These are phyloP conservation scores for Naja naja DNA, from an alignment of 2,113 vertebrate genomes.

Conservation along the genomic window DNA sequence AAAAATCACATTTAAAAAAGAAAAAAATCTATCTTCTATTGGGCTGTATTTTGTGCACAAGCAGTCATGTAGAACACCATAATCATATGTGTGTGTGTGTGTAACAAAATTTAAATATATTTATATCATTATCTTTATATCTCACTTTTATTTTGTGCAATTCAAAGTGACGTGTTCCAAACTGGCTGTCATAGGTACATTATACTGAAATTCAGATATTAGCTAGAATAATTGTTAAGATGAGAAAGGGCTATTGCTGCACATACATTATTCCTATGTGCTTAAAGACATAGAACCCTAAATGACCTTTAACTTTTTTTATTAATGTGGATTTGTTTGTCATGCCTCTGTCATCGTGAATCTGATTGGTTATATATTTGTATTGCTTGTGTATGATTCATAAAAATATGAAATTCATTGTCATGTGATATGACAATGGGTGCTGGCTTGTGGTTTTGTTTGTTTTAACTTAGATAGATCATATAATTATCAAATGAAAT, in stretches of 20 bases:
- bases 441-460: background rate
- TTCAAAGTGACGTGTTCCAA: background rate
- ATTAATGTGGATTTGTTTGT: background rate
- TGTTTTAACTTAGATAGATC: background rate
- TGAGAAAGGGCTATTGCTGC: background rate
- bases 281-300: background rate
- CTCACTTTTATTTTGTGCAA: background rate
- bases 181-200: background rate
- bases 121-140: background rate
- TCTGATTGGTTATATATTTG: background rate
- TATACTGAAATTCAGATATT: background rate
- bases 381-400: background rate
- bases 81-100: background rate
- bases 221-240: background rate
- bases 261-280: background rate
- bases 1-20: constrained; percentile 9
- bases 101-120: background rate
- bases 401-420: background rate
- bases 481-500: background rate
- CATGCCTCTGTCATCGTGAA: background rate
- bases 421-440: background rate
- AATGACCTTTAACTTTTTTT: background rate
- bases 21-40: constrained; percentile 27
- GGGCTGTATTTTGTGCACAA: background rate
- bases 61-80: constrained; percentile 23